Evolutionary conservation across 2,888 invertebrate genomes (phyloP).

Genomic region (Agapetus fuscipes): DNA sequence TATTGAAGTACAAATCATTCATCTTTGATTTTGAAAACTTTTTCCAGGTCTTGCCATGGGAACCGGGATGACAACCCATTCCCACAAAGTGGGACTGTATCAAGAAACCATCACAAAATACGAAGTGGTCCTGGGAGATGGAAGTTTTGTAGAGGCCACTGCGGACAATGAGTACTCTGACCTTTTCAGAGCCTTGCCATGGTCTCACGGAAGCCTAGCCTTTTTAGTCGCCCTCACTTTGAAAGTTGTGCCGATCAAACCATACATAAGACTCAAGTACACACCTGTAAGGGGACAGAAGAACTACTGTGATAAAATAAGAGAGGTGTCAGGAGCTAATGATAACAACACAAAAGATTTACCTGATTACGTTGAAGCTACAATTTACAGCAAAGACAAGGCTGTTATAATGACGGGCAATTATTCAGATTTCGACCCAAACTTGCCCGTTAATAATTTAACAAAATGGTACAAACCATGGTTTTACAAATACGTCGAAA

Average conservation of each 20-base stretch:
- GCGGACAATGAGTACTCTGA: conserved; percentile 47
- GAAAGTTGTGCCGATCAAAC: conserved; percentile 52
- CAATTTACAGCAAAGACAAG: conserved; percentile 50
- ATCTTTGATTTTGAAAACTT: too few relatives aligned
- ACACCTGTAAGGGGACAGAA: conserved; percentile 51
- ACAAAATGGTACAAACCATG: conserved; percentile 61
- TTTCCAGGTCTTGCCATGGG: conserved; percentile 51
- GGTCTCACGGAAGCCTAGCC: conserved; percentile 58
- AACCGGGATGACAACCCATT: conserved; percentile 66
- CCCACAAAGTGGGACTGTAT: conserved; percentile 59
- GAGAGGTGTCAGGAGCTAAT: conserved; percentile 50
- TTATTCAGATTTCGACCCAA: conserved; percentile 48
- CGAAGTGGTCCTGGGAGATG: conserved; percentile 55
- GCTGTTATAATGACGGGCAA: conserved; percentile 59
- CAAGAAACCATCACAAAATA: conserved; percentile 57
- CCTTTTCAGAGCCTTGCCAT: conserved; percentile 51
- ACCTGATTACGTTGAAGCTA: conserved; percentile 58
- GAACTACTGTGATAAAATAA: conserved; percentile 51
- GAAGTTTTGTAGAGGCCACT: conserved; percentile 48
- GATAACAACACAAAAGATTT: conserved; percentile 34
- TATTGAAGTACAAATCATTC: too few relatives aligned
- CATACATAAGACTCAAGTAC: conserved; percentile 55
- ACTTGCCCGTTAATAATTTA: conserved; percentile 44
- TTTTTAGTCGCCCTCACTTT: conserved; percentile 56
- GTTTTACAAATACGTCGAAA: conserved; percentile 60